Conservation (phyloP, 2,113 vertebrate genomes). For the Calyptomena viridis region DNA sequence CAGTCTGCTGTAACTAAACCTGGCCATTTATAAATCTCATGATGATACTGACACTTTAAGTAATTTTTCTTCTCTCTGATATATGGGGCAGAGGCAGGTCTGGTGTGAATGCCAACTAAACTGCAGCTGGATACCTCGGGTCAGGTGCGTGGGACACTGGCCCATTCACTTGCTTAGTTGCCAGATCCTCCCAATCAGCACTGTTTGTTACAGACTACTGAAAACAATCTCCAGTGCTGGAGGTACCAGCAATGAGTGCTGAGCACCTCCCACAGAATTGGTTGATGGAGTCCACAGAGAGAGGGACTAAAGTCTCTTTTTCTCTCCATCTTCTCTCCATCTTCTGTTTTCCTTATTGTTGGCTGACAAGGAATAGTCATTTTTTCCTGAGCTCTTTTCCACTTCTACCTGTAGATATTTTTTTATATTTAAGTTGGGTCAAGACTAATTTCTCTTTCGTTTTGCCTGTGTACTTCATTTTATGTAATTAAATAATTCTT, state of each 20-base stretch:
- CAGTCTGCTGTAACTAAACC: constrained; percentile 25
- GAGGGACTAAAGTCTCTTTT: neutral
- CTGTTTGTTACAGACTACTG: accelerated
- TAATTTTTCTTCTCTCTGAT: neutral
- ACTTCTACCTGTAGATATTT: neutral
- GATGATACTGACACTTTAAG: neutral
- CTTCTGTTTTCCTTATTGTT: neutral
- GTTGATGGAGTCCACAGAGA: accelerated
- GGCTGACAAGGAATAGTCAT: neutral
- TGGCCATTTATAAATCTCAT: neutral
- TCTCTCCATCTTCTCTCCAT: neutral
- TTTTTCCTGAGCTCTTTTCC: neutral
- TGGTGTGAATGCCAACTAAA: neutral
- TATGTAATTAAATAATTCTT: neutral
- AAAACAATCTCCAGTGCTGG: neutral
- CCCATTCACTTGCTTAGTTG: neutral
- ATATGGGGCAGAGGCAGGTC: neutral
- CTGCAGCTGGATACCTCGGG: neutral
- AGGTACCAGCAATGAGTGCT: neutral
- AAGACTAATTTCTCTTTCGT: neutral
- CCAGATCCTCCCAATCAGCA: neutral
- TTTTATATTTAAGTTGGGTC: neutral
- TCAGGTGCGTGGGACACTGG: accelerated
- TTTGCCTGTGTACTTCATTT: accelerated
- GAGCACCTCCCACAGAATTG: neutral